Percentiles rank a stretch among this genome's conserved stretches.
Evolutionary conservation across 2,888 invertebrate genomes (phyloP).

Genomic region (Macropis europaea): DNA sequence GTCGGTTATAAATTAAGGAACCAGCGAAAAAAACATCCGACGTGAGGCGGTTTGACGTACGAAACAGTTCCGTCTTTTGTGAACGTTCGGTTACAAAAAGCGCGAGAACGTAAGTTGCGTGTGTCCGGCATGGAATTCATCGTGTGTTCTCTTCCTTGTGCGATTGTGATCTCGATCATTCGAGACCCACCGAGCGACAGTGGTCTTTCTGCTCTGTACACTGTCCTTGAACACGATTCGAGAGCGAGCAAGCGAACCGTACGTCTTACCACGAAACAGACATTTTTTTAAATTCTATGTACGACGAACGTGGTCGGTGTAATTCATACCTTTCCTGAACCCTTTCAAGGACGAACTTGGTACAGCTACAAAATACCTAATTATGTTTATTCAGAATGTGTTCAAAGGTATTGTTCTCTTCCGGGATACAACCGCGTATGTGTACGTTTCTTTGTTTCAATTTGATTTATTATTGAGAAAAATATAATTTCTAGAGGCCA

Average conservation of each 20-base stretch:
- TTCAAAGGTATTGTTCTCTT: no score
- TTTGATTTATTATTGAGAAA: no score
- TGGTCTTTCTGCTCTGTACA: neutral
- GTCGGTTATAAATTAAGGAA: neutral
- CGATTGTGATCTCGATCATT: conserved; percentile 6
- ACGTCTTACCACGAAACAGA: neutral
- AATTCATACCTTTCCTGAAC: no score
- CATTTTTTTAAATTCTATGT: neutral
- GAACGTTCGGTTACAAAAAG: neutral
- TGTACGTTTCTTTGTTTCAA: no score
- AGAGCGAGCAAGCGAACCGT: neutral
- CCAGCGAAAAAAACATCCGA: neutral
- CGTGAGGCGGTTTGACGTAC: neutral
- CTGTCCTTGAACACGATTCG: conserved; percentile 14
- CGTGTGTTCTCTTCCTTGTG: neutral
- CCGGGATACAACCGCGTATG: no score
- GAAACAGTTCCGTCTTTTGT: neutral
- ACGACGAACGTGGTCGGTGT: no score
- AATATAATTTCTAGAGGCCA: no score
- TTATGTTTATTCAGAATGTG: no score
- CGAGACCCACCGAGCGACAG: neutral
- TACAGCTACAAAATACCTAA: no score
- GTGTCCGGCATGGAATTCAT: neutral
- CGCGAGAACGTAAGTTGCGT: neutral
- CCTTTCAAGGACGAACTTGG: no score